Evolutionary conservation across 92 coral and sea anemone genomes (phyloP), one percentile per base, ranked within the genome.

Genomic region (Anthopleura xanthogrammica): DNA sequence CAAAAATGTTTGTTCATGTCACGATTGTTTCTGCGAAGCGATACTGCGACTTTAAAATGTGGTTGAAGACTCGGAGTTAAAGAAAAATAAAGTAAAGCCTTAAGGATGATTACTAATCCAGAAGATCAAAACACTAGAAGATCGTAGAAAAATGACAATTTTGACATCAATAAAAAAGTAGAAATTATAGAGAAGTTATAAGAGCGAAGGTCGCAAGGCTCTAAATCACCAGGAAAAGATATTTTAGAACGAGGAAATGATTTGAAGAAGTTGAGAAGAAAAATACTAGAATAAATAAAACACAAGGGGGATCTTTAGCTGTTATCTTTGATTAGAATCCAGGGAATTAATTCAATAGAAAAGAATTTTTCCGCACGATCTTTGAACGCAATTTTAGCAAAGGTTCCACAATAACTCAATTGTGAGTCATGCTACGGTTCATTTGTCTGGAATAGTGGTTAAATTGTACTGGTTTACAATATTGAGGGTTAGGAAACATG

Each of bases 121-220:
- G 72, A 20, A 64, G 74, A 68, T 68, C 74, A 68, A 29, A 68
- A 68, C 46, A 68, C 74, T 68, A 68, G 74, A 68, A 68, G 36
- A 68, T 23, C 74, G 29, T 24, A n/a, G 19, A 68, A 36, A 68
- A 68, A 68, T 68, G 74, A 68, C 74, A 68, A 68, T 36, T 46
- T 68, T 68, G 74, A 68, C 74, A 68, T 68, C 12, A 20, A 62
- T 20, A 20, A 23, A 68, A 68, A 68, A 24, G 8, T 12, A 29
- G 42, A 4, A 0, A 12, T 11, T 7, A 36, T 23, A 5, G 39
- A 54, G 58, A 54, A 54, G 58, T 50, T 14, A 60, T 6, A 23
- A 62, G 70, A 62, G 70, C 23, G 29, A 62, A 62, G 70, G 70
- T 62, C 5, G 13, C 64, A 58, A 16, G 24, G 29, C 70, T 62